These are phyloP conservation scores for Halcyon badia DNA, from an alignment of 2,797 vertebrate species.

Conservation along the genomic window DNA sequence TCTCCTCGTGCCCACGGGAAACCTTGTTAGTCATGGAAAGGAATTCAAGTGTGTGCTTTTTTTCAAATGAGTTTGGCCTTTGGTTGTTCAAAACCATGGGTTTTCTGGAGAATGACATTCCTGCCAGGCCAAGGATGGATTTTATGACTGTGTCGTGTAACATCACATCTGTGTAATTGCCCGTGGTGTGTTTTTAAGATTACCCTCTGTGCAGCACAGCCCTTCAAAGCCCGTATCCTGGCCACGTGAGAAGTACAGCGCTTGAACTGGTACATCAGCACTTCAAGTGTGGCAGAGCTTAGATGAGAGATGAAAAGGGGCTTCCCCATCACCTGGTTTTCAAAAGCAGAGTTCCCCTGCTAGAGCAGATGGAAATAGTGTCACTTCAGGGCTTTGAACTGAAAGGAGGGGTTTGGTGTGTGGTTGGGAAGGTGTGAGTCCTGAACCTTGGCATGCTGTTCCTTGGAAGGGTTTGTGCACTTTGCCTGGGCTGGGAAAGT, in stretches of 20 bases:
- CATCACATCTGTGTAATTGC: neutral
- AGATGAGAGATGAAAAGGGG: fast-evolving
- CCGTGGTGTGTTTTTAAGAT: neutral
- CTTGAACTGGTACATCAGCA: fast-evolving
- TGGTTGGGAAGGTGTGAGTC: neutral
- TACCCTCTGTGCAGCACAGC: neutral
- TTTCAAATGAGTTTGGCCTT: neutral
- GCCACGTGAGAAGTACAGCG: fast-evolving
- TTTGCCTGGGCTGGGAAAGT: neutral
- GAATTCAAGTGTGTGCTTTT: neutral
- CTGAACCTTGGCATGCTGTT: fast-evolving
- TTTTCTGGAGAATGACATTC: neutral
- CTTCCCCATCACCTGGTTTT: neutral
- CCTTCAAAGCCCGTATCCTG: neutral
- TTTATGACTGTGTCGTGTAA: neutral
- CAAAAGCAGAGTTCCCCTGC: neutral
- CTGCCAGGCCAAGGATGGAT: neutral
- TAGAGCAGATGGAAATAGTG: neutral
- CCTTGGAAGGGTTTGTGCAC: neutral
- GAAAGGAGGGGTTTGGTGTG: neutral
- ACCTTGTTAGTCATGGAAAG: neutral
- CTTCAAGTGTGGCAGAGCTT: neutral
- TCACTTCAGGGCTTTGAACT: neutral
- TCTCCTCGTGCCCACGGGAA: neutral
- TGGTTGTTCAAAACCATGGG: neutral